phyloP scores from a whole-genome alignment of 2,797 vertebrate species.

The Ctenosaura bakeri region DNA sequence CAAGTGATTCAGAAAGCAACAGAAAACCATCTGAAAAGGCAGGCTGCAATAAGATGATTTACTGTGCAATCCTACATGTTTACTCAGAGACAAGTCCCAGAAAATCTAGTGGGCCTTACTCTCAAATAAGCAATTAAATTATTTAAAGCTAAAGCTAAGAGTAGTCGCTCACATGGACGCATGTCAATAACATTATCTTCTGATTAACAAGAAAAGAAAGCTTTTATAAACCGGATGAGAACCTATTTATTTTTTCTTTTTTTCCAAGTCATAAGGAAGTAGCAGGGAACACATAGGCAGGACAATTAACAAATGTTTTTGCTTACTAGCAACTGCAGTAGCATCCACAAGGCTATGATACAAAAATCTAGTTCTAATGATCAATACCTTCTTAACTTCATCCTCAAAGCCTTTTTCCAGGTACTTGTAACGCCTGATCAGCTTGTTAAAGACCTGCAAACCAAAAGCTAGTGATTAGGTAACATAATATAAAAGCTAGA shows the following conservation, averaged over 20 bases:
- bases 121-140: neutral
- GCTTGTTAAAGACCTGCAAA: conserved; percentile 96
- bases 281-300: neutral
- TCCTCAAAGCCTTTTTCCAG: conserved; percentile 98
- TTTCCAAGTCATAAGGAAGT: neutral
- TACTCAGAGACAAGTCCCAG: neutral
- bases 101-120: neutral
- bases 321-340: neutral
- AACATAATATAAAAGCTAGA: neutral
- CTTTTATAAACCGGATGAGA: neutral
- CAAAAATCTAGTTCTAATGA: neutral
- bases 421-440: conserved; percentile 98
- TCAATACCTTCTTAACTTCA: conserved; percentile 93
- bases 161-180: too few species aligned
- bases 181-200: neutral
- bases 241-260: neutral
- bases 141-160: neutral
- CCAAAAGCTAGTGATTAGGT: neutral
- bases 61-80: neutral
- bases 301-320: neutral
- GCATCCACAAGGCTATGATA: neutral
- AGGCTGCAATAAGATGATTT: neutral
- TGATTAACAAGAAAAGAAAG: neutral
- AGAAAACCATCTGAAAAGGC: neutral
- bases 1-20: neutral